phyloP scores from a whole-genome alignment of 35 echinoderm and acorn worm genomes.

The Ptychodera flava region DNA sequence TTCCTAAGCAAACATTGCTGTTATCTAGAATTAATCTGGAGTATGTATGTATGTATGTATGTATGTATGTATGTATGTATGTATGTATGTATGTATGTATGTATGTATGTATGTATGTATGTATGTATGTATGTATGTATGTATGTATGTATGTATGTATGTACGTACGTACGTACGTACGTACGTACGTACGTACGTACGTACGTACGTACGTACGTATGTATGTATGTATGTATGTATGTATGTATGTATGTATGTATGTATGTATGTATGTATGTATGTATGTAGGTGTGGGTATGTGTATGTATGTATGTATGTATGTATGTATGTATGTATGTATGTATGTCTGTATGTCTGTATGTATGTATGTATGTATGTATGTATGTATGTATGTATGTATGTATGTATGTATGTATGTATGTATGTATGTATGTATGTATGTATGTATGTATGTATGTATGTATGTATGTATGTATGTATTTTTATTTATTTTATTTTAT shows the following conservation, averaged over 20 bases:
- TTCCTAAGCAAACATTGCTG: too few relatives aligned
- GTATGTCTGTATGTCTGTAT: background rate
- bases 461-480: conserved; percentile 2
- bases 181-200: background rate
- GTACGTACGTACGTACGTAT: background rate
- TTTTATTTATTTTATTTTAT: too few relatives aligned
- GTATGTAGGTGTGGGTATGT: background rate
- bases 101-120: background rate
- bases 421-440: background rate
- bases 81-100: conserved; percentile 2
- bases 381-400: background rate
- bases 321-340: conserved; percentile 2
- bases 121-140: background rate
- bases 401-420: conserved; percentile 2
- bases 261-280: conserved; percentile 2
- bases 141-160: background rate
- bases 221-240: background rate
- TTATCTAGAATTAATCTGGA: background rate
- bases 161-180: background rate
- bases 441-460: background rate
- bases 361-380: background rate
- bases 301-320: conserved; percentile 2
- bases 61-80: background rate
- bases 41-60: background rate
- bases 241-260: conserved; percentile 2